These are phyloP conservation scores for Drosophila setosimentum DNA, from an alignment of 2,888 invertebrate species.

Conservation along the genomic window DNA sequence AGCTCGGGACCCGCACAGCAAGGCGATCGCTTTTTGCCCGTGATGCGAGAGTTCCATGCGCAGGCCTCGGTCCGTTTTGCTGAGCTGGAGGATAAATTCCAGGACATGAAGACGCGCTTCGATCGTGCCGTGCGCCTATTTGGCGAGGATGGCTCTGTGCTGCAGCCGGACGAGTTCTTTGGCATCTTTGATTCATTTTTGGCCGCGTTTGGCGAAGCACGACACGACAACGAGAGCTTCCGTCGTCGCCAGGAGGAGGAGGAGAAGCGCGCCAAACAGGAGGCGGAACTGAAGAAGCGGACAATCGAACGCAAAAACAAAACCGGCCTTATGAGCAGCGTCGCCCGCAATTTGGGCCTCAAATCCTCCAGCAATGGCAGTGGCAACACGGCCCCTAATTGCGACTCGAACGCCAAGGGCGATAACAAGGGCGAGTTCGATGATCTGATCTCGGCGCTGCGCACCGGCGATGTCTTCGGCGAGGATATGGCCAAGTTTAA, in stretches of 20 bases:
- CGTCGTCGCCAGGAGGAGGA: slow-evolving; percentile 94
- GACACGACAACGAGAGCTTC: slow-evolving; percentile 95
- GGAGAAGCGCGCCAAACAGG: slow-evolving; percentile 94
- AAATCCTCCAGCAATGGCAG: slow-evolving; percentile 85
- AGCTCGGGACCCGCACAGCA: slow-evolving; percentile 88
- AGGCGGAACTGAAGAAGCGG: slow-evolving; percentile 93
- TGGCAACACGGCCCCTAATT: slow-evolving; percentile 3
- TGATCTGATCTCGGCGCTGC: slow-evolving; percentile 96
- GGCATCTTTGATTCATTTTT: slow-evolving; percentile 96
- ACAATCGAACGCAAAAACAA: slow-evolving; percentile 94
- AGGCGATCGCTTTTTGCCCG: slow-evolving; percentile 94
- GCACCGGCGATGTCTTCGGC: slow-evolving; percentile 98
- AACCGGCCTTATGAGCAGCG: slow-evolving; percentile 91
- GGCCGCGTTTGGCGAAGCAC: slow-evolving; percentile 92
- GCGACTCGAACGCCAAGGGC: slow-evolving; percentile 86
- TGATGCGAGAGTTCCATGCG: slow-evolving; percentile 97
- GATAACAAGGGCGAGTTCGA: slow-evolving; percentile 95
- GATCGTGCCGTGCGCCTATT: slow-evolving; percentile 95
- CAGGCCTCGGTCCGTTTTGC: slow-evolving; percentile 96
- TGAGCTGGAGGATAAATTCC: slow-evolving; percentile 96
- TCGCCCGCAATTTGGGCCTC: slow-evolving; percentile 89
- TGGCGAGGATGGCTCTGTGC: slow-evolving; percentile 93
- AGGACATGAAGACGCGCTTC: slow-evolving; percentile 97
- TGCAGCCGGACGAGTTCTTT: slow-evolving; percentile 97
- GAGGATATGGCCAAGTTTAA: slow-evolving; percentile 98